phyloP scores from a whole-genome alignment of 2,113 vertebrate genomes.

The Psophia crepitans region DNA sequence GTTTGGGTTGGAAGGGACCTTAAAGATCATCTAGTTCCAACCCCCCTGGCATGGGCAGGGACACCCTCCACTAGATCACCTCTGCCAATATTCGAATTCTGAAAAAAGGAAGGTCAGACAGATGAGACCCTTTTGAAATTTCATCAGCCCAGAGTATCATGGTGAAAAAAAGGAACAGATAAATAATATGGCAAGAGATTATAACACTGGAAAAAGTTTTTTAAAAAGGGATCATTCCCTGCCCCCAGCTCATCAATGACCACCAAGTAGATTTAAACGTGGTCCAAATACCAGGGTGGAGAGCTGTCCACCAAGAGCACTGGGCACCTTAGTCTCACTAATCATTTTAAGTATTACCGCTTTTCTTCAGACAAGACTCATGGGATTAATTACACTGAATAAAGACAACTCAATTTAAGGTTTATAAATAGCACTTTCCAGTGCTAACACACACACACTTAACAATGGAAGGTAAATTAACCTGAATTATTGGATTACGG shows the following conservation, averaged over 20 bases:
- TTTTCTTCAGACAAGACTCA: not conserved
- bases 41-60: not conserved
- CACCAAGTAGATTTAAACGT: not conserved
- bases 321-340: not conserved
- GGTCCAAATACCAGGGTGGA: not conserved
- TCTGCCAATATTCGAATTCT: not conserved
- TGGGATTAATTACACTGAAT: not conserved
- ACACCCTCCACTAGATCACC: not conserved
- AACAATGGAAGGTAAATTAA: not conserved
- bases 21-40: not conserved
- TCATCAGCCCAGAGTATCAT: not conserved
- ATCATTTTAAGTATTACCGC: not conserved
- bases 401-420: constrained; percentile 5
- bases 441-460: not conserved
- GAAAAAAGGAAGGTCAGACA: not conserved
- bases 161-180: not conserved
- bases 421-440: not conserved
- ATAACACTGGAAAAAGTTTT: not conserved
- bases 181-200: not conserved
- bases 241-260: not conserved
- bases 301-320: not conserved
- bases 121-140: not conserved
- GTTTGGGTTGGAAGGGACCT: not conserved
- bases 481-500: not conserved
- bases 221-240: fast-evolving